Evolutionary conservation across 1,140 invertebrate genomes (phyloP).

Genomic region (Drosophila nannoptera): DNA sequence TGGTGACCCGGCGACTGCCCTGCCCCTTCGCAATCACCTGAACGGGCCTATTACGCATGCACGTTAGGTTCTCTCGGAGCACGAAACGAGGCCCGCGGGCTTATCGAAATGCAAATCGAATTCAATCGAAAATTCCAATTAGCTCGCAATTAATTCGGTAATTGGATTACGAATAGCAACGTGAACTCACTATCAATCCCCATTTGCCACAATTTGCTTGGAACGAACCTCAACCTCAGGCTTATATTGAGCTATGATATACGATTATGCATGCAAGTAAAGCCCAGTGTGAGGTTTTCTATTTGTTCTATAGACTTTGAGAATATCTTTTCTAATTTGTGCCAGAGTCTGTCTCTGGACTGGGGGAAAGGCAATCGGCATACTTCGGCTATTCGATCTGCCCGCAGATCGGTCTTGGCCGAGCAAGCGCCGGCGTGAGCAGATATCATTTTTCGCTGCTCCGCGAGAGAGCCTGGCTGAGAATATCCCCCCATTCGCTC

Average conservation of each 20-base stretch:
- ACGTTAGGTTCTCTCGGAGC: constrained; percentile 33
- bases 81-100: constrained; percentile 33
- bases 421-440: constrained; percentile 36
- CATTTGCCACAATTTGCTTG: not conserved
- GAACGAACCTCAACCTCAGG: too few species aligned
- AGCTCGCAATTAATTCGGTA: constrained; percentile 36
- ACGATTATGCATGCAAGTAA: too few species aligned
- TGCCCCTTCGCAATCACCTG: constrained; percentile 10
- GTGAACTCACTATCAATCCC: constrained; percentile 1
- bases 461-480: not conserved
- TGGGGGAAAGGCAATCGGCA: too few species aligned
- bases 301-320: too few species aligned
- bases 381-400: too few species aligned
- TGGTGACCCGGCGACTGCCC: constrained; percentile 21
- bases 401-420: not conserved
- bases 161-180: constrained; percentile 29
- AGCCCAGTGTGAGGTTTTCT: too few species aligned
- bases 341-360: too few species aligned
- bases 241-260: too few species aligned
- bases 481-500: constrained; percentile 8
- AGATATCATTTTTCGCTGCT: constrained; percentile 9
- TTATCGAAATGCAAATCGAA: constrained; percentile 52
- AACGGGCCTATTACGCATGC: constrained; percentile 49
- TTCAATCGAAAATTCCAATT: constrained; percentile 26
- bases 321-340: too few species aligned